phyloP scores from a whole-genome alignment of 2,797 vertebrate genomes.

The Merluccius polli region DNA sequence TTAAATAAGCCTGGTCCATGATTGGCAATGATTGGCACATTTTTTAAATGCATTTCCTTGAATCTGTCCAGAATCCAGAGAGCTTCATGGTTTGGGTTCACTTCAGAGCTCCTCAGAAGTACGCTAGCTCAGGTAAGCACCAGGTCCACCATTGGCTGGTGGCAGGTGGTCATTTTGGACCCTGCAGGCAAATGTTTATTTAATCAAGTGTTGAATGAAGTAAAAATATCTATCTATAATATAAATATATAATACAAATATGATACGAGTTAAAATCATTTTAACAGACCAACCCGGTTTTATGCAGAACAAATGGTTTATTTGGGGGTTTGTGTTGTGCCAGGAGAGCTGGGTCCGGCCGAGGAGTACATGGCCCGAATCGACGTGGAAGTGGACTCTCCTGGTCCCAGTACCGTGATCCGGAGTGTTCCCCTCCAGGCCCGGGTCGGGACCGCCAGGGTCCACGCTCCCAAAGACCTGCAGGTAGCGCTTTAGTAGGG shows the following conservation, averaged over 20 bases:
- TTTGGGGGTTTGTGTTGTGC: not conserved
- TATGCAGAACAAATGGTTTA: not conserved
- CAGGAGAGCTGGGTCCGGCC: slow-evolving; percentile 78
- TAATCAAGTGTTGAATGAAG: too few species aligned
- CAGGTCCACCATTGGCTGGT: not conserved
- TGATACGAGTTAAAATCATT: too few species aligned
- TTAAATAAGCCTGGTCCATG: not conserved
- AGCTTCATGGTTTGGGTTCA: slow-evolving; percentile 87
- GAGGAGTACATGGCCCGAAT: slow-evolving; percentile 87
- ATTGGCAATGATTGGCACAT: not conserved
- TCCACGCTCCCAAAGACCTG: slow-evolving; percentile 87
- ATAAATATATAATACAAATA: too few species aligned
- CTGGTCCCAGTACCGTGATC: slow-evolving; percentile 84
- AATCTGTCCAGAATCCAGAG: slow-evolving; percentile 78
- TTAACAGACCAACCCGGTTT: not conserved
- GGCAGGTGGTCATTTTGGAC: not conserved
- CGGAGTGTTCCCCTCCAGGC: slow-evolving; percentile 81
- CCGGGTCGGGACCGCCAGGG: slow-evolving; percentile 84
- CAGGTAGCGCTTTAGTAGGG: slow-evolving; percentile 76
- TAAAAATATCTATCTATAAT: too few species aligned
- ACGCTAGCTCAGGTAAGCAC: slow-evolving; percentile 77
- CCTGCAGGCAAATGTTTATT: not conserved
- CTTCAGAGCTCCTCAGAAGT: slow-evolving; percentile 86
- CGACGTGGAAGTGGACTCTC: slow-evolving; percentile 91
- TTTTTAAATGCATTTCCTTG: slow-evolving; percentile 9